phyloP scores from a whole-genome alignment of 1,140 invertebrate species.

The Melitaea cinxia region DNA sequence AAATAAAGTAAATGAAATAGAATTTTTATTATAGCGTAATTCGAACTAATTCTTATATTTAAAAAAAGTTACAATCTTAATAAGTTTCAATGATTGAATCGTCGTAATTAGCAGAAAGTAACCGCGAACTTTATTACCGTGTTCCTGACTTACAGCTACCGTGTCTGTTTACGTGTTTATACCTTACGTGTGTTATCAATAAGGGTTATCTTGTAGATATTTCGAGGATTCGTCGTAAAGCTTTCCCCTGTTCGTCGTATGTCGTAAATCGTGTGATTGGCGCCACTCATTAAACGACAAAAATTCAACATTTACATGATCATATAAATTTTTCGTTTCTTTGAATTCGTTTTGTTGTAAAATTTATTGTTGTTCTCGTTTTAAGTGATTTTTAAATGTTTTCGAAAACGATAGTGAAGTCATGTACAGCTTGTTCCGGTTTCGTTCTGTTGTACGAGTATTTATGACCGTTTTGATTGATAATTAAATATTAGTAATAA shows the following conservation, averaged over 20 bases:
- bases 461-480: too few relatives aligned
- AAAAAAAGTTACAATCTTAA: not conserved
- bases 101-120: conserved; percentile 31
- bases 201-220: not conserved
- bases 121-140: conserved; percentile 32
- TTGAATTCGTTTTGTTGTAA: conserved; percentile 5
- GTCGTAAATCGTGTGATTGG: conserved; percentile 23
- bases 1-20: not conserved
- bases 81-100: conserved; percentile 14
- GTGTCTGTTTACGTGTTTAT: not conserved
- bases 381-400: not conserved
- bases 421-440: too few relatives aligned
- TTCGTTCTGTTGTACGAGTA: too few relatives aligned
- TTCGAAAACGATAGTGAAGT: not conserved
- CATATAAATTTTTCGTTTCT: conserved; percentile 17
- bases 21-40: not conserved
- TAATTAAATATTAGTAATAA: too few relatives aligned
- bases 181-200: not conserved
- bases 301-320: conserved; percentile 12
- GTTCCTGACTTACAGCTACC: not conserved
- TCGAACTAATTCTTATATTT: not conserved
- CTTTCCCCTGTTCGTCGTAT: conserved; percentile 18
- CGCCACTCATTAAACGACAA: conserved; percentile 17
- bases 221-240: conserved; percentile 14
- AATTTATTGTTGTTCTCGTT: not conserved